These are phyloP conservation scores for Remorina albescens DNA, from an alignment of 2,797 vertebrate genomes.

Conservation along the genomic window DNA sequence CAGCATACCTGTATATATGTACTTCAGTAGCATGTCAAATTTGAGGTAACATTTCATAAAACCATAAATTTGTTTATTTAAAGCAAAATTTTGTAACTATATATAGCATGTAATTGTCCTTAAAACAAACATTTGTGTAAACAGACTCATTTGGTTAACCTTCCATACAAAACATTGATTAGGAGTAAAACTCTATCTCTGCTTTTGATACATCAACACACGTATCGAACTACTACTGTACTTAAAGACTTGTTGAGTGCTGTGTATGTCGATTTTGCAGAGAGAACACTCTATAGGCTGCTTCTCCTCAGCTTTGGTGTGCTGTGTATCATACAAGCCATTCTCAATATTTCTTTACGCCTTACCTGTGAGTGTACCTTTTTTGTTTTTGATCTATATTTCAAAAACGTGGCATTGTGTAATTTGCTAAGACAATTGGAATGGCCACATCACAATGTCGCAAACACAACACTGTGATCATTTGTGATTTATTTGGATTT, in stretches of 20 bases:
- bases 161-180: no score
- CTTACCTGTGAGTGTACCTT: slow-evolving; percentile 44
- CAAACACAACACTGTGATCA: not conserved
- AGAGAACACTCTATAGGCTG: slow-evolving; percentile 13
- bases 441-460: not conserved
- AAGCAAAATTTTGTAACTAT: no score
- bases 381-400: not conserved
- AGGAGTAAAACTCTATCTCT: not conserved
- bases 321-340: slow-evolving; percentile 58
- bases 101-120: no score
- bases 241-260: not conserved
- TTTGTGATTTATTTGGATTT: no score
- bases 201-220: not conserved
- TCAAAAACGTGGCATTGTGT: not conserved
- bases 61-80: no score
- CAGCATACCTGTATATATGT: not conserved
- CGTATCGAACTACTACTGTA: not conserved
- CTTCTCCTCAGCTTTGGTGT: slow-evolving; percentile 52
- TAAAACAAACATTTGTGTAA: no score
- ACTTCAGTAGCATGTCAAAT: not conserved
- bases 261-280: slow-evolving; percentile 33
- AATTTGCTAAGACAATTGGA: not conserved
- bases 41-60: no score
- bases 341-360: slow-evolving; percentile 61
- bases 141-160: no score